These are phyloP conservation scores for Brachionus koreanus DNA, from an alignment of 1,140 invertebrate species.

Conservation along the genomic window DNA sequence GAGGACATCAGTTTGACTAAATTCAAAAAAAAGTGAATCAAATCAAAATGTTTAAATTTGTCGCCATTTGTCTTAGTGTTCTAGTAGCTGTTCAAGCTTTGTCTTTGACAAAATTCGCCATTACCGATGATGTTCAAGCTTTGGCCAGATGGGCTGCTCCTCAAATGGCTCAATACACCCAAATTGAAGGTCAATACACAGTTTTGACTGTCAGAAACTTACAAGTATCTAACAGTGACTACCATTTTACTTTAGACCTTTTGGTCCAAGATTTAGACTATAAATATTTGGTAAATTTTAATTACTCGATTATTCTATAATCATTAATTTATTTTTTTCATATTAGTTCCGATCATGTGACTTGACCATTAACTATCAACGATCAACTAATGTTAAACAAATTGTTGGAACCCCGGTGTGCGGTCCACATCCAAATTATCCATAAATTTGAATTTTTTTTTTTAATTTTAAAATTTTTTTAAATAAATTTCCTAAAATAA, in stretches of 20 bases:
- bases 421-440: constrained; percentile 15
- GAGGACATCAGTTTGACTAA: background rate
- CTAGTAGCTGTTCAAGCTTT: background rate
- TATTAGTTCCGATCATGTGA: background rate
- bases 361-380: background rate
- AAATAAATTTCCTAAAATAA: background rate
- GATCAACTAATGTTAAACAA: background rate
- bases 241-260: background rate
- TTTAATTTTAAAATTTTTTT: background rate
- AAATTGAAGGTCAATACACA: background rate
- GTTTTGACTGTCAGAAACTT: background rate
- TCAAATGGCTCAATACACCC: background rate
- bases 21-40: background rate
- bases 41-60: background rate
- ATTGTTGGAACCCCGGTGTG: background rate
- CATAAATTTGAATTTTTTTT: constrained; percentile 6
- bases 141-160: constrained; percentile 8
- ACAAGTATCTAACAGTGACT: background rate
- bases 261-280: background rate
- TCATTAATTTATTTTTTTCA: background rate
- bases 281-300: background rate
- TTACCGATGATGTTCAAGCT: background rate
- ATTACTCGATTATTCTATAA: background rate
- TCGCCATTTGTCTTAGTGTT: background rate
- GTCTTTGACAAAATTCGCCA: background rate